Base-by-base conservation (phyloP, 2,113 vertebrate species). In the Antidorcas marsupialis region DNA sequence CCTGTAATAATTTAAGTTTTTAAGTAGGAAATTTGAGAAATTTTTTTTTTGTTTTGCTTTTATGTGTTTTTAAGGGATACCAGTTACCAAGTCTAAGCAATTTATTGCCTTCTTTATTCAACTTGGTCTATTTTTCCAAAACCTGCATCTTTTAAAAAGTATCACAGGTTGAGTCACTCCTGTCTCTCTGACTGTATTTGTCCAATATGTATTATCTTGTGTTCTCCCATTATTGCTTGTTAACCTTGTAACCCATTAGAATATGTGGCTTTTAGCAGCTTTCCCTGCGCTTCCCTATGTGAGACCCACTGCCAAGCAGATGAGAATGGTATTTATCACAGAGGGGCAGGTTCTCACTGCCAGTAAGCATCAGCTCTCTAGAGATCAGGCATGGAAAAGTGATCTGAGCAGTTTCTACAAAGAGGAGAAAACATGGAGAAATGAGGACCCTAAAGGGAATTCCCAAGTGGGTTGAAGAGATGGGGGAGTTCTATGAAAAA, bases 261-360 rank as follows among this genome's bases (percentile, higher is more conserved):
- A 79, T 84, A 50, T 89, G 21, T 92, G 47, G 30, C 50, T 96
- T 95, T 87, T 76, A 60, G 39, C 60, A 50, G 67, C 19, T 88
- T 76, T 93, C 67, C 71, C 45, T 55, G 60, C 1, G 19, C 10
- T 82, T 95, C 27, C 47, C 27, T 86, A 7, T 87, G 76, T 83
- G 67, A 53, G 82, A 87, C 23, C 78, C 2, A 3, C 59, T 90
- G 89, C 76, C 78, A 89, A 81, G 19, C 43, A 93, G 53, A 25
- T 19, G 16, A 78, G 92, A 95, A 89, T 91, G 55, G 23, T 94
- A 60, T 83, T 95, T 92, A 94, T 94, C 89, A 96, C 36, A 71
- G 19, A 0, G 2, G 95, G 84, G 57, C 81, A 95, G 43, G 50
- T 97, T 96, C 96, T 95, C 95, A 79, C 45, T 84, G 53, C 76